Conservation (phyloP, 1,140 invertebrate genomes). For the Formica exsecta region DNA sequence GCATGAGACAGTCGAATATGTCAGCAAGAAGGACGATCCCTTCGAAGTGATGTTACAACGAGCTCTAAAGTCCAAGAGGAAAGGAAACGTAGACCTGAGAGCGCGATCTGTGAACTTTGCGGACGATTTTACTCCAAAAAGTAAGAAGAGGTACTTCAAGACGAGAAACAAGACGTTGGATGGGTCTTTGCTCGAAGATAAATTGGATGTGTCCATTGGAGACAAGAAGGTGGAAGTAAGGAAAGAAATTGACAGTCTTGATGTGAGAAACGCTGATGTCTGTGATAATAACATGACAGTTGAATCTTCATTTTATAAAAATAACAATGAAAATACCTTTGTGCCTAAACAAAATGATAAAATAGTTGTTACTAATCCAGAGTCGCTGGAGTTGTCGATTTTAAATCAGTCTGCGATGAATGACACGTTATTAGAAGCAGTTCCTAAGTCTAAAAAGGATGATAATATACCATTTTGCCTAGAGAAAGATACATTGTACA, state of each 20-base stretch:
- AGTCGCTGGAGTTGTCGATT: slow-evolving; percentile 72
- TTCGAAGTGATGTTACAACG: slow-evolving; percentile 80
- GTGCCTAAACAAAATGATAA: background rate
- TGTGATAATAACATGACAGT: background rate
- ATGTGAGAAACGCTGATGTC: slow-evolving; percentile 57
- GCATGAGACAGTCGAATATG: slow-evolving; percentile 77
- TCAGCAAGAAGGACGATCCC: slow-evolving; percentile 79
- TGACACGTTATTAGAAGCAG: slow-evolving; percentile 76
- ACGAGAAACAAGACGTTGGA: slow-evolving; percentile 76
- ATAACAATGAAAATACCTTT: background rate
- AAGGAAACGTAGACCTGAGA: background rate
- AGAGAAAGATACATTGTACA: slow-evolving; percentile 34
- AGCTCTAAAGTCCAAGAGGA: slow-evolving; percentile 63
- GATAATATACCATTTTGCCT: slow-evolving; percentile 39
- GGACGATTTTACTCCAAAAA: slow-evolving; percentile 63
- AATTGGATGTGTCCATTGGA: background rate
- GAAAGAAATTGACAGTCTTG: slow-evolving; percentile 40
- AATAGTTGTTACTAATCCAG: slow-evolving; percentile 39
- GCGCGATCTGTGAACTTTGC: slow-evolving; percentile 45
- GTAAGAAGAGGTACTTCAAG: slow-evolving; percentile 57
- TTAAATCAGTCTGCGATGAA: slow-evolving; percentile 80
- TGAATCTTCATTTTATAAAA: no score
- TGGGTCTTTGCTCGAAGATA: slow-evolving; percentile 57
- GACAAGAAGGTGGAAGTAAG: background rate
- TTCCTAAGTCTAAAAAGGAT: slow-evolving; percentile 47